Evolutionary conservation across 2,888 invertebrate species (phyloP).

Genomic region (Nycteola revayana): DNA sequence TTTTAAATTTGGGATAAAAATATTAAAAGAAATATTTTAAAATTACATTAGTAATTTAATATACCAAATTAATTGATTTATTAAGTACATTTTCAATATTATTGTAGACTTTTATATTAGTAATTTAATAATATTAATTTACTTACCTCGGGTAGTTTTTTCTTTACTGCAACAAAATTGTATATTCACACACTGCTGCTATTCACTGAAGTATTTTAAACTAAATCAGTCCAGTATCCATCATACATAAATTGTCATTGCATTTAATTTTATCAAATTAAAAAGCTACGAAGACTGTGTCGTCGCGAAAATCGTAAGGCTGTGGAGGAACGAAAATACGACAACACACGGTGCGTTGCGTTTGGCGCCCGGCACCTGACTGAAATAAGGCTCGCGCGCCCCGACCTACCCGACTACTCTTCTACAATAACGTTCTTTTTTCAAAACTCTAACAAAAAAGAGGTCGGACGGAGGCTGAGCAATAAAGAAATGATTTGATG

Average conservation of each 20-base stretch:
- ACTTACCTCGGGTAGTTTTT: too few species aligned
- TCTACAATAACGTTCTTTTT: slow-evolving; percentile 69
- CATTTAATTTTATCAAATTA: slow-evolving; percentile 9
- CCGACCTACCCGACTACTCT: slow-evolving; percentile 76
- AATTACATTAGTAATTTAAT: too few species aligned
- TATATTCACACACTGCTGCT: slow-evolving; percentile 56
- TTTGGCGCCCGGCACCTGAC: slow-evolving; percentile 77
- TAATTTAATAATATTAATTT: too few species aligned
- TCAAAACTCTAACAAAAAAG: slow-evolving; percentile 72
- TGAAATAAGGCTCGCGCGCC: slow-evolving; percentile 74
- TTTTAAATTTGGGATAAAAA: too few species aligned
- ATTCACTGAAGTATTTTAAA: slow-evolving; percentile 36
- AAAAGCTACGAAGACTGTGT: slow-evolving; percentile 24
- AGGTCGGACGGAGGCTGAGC: slow-evolving; percentile 71
- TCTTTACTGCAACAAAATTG: slow-evolving; percentile 38
- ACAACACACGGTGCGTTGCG: slow-evolving; percentile 60
- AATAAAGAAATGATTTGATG: slow-evolving; percentile 80
- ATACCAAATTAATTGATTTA: too few species aligned
- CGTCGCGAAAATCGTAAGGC: slow-evolving; percentile 50
- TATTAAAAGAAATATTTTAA: too few species aligned
- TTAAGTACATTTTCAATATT: too few species aligned
- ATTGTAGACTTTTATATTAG: too few species aligned
- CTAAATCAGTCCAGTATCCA: slow-evolving; percentile 27
- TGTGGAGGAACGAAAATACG: slow-evolving; percentile 42
- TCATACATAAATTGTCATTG: slow-evolving; percentile 25